Conservation (phyloP, 2,797 vertebrate genomes). For the Sphenopsis melanotis region DNA sequence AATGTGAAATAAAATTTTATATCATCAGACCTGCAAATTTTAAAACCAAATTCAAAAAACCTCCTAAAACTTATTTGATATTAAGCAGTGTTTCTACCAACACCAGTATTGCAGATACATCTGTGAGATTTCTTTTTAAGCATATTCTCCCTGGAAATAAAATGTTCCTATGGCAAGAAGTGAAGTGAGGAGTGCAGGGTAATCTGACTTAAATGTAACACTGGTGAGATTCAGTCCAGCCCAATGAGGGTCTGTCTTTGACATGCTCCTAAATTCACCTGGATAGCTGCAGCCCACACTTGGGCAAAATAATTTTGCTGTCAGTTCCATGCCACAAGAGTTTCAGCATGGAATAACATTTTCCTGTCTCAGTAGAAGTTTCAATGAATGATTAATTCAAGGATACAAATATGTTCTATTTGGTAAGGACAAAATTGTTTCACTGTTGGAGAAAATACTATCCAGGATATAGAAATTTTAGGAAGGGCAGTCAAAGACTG, state of each 20-base stretch:
- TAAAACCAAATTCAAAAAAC: background rate
- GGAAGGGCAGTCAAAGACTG: background rate
- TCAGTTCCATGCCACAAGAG: background rate
- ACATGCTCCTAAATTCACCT: background rate
- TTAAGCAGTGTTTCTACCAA: background rate
- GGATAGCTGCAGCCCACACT: background rate
- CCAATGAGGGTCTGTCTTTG: background rate
- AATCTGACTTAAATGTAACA: background rate
- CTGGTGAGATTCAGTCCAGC: background rate
- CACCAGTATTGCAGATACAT: background rate
- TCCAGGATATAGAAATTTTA: background rate
- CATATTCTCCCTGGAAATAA: background rate
- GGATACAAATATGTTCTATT: background rate
- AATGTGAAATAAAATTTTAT: background rate
- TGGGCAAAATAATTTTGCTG: background rate
- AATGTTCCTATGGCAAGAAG: background rate
- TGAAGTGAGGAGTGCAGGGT: background rate
- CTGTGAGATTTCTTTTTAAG: background rate
- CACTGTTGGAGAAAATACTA: background rate
- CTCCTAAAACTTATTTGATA: background rate
- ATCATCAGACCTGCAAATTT: background rate
- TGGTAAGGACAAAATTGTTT: background rate
- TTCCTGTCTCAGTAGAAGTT: background rate
- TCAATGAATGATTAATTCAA: background rate
- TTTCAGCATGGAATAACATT: background rate